These are phyloP conservation scores for Apocrypta bakeri DNA, from an alignment of 1,140 invertebrate species.

Conservation along the genomic window DNA sequence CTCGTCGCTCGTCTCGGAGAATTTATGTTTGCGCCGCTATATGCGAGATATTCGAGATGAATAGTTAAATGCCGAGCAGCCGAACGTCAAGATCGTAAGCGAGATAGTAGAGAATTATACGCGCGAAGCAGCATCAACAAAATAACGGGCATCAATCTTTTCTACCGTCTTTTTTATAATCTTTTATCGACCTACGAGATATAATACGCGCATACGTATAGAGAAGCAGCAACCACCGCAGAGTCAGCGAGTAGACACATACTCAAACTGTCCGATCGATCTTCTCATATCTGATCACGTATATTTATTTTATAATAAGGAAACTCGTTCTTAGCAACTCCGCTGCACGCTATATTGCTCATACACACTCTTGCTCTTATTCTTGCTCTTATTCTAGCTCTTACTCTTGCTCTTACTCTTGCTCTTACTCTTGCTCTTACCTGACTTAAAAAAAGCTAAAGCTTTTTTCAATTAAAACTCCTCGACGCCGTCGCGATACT, in stretches of 20 bases:
- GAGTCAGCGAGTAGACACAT: background rate
- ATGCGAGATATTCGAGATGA: background rate
- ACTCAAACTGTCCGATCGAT: background rate
- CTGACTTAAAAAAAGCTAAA: no score
- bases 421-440: no score
- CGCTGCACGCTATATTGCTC: background rate
- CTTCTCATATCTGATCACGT: background rate
- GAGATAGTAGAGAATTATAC: conserved; percentile 13
- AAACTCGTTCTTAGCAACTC: conserved; percentile 26
- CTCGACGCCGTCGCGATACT: background rate
- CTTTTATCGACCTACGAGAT: background rate
- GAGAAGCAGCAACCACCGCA: no score
- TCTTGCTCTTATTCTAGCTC: no score
- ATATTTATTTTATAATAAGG: background rate
- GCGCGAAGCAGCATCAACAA: background rate
- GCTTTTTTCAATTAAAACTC: background rate
- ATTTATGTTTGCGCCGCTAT: conserved; percentile 10
- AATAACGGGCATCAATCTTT: conserved; percentile 37
- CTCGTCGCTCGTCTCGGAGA: background rate
- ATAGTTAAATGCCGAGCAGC: background rate
- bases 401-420: no score
- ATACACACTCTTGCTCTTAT: no score
- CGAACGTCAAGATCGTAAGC: conserved; percentile 9
- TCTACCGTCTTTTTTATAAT: background rate
- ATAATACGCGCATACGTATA: no score